Conservation (phyloP, 2,888 invertebrate genomes). For the Strigamia transsilvanica region DNA sequence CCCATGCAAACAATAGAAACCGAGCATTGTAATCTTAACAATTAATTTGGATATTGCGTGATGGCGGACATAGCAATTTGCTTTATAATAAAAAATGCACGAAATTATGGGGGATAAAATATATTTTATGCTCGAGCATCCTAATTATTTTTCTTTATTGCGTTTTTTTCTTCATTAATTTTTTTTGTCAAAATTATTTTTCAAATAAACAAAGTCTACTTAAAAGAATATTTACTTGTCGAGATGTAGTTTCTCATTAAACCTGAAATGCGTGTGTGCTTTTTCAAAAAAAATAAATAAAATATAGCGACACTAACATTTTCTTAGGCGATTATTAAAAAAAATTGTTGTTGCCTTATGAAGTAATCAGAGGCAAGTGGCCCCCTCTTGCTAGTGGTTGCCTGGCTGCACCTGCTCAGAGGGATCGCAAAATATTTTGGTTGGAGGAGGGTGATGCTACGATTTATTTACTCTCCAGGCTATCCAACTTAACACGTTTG, state of each 20-base stretch:
- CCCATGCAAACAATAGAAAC: no score
- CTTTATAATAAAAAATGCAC: conserved; percentile 4
- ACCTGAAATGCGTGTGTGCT: conserved; percentile 21
- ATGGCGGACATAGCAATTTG: no score
- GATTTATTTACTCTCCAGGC: conserved; percentile 40
- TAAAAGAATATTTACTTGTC: conserved; percentile 31
- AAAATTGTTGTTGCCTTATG: conserved; percentile 42
- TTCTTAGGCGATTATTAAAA: conserved; percentile 34
- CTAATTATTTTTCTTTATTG: no score
- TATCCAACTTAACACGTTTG: conserved; percentile 42
- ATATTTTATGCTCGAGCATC: not conserved
- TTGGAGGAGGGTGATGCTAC: not conserved
- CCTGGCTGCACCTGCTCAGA: conserved; percentile 27
- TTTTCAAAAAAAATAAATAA: not conserved
- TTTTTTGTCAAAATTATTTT: not conserved
- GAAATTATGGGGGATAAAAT: not conserved
- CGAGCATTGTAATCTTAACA: no score
- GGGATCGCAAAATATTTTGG: conserved; percentile 44
- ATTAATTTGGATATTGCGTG: no score
- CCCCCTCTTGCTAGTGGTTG: conserved; percentile 2
- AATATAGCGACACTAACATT: conserved; percentile 31
- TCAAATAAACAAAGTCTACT: conserved; percentile 17
- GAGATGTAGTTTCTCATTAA: conserved; percentile 33
- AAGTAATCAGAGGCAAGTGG: conserved; percentile 44
- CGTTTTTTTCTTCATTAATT: not conserved